Base-by-base conservation (phyloP, 2,888 invertebrate genomes). In the Tachina lurida region DNA sequence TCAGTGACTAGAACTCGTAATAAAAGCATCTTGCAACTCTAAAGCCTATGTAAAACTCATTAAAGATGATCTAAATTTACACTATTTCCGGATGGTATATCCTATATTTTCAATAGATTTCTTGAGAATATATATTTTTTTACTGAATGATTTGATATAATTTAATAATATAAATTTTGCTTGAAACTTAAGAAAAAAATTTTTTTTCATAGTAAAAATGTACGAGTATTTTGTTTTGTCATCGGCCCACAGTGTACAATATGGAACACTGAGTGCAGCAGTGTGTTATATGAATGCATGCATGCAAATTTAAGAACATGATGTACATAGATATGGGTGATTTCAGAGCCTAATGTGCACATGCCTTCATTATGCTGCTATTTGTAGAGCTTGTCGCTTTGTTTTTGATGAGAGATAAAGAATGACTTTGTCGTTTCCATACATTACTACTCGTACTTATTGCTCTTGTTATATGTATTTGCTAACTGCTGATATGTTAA, bases 351-450 rank as follows among this genome's bases (percentile, higher is more conserved):
- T 79, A 86, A 79, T 79, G 75, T 79, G 75, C 54, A 79, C 70
- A 76, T 49, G 75, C 73, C 79, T 76, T 76, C 75, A 85, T 85
- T 83, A 76, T 83, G 67, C 80, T 76, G 76, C 43, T 63, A 74
- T 86, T 86, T 77, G 62, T 41, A 76, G 12, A 77, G 68, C 43
- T 56, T 74, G 77, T 74, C 73, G 80, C 54, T 84, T 84, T 76
- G 80, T 56, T 76, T 80, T 80, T 67, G 80, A 76, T 70, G 47
- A 67, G 22, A 68, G 62, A 58, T 74, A 77, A 78, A 85, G 45
- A 78, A 78, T 85, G 58, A 78, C 58, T 74, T 79, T 70, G 49
- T 75, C 19, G 41, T 60, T 68, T 49, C 45, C 60, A 65, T 63
- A 47, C 45, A 22, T 2, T n/a, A 22, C 22, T 22, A 31, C 4